Base-by-base conservation (phyloP, 2,888 invertebrate species). In the Coenonympha glycerion region DNA sequence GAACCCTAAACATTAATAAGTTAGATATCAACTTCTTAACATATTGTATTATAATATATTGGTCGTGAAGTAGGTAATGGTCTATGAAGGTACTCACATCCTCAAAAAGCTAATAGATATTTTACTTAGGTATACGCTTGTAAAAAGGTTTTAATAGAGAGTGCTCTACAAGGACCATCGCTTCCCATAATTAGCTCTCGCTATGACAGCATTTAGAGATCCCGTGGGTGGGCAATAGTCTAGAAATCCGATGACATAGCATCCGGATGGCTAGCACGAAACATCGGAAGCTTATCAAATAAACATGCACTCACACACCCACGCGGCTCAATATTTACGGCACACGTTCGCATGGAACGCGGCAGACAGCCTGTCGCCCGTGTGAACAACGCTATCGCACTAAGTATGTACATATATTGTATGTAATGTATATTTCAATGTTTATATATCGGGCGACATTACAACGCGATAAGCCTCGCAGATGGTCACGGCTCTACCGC, bases 361-460 rank as follows among this genome's bases (percentile, higher is more conserved):
- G 73, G 79, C 86, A 87, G 87, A 87, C 87, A 76, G 87, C 82
- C 69, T 86, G 87, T 87, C 87, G 87, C 87, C 83, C 75, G 75
- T 76, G 79, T 73, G 77, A 80, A 81, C 79, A 78, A 69, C 79
- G 72, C 77, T 81, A 84, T 81, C 77, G 71, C 75, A 71, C 73
- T 79, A 79, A 73, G 72, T 80, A 80, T 69, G 69, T 78, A 76
- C 65, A 68, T 76, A 69, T 76, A 72, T 69, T 66, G 65, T 73
- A 76, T 73, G 70, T 72, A 73, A 68, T 66, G 75, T 79, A 60
- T 60, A 77, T 79, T 79, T 71, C 71, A 75, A 77, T 76, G 79
- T 79, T 79, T 79, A 80, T 66, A 62, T 67, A 65, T 63, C 55
- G 58, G 67, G 67, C 66, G 64, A 64, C 63, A 65, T 63, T 70